Evolutionary conservation across 1,140 invertebrate species (phyloP).

Genomic region (Eupristina koningsbergeri): DNA sequence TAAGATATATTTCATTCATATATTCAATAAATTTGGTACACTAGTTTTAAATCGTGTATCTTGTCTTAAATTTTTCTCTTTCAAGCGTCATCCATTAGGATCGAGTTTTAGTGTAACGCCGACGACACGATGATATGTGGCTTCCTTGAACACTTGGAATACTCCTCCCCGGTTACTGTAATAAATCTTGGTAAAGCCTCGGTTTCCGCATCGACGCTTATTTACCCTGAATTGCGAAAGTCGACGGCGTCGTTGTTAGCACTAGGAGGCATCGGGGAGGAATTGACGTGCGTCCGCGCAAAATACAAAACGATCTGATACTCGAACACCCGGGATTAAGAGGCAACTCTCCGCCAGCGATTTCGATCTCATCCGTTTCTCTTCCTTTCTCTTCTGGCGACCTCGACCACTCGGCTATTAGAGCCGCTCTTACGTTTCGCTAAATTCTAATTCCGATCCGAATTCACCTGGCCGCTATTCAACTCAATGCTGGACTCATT

Average conservation of each 20-base stretch:
- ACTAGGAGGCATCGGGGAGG: too few relatives aligned
- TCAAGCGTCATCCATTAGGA: neutral
- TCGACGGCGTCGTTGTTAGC: too few relatives aligned
- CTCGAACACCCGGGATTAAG: too few relatives aligned
- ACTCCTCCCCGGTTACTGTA: neutral
- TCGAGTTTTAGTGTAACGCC: neutral
- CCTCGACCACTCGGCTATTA: neutral
- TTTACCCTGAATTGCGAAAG: neutral
- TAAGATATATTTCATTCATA: too few relatives aligned
- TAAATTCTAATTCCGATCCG: slow-evolving; percentile 38
- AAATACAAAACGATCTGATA: too few relatives aligned
- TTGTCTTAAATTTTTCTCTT: neutral
- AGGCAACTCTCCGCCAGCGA: too few relatives aligned
- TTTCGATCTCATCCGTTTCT: neutral
- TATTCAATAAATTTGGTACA: too few relatives aligned
- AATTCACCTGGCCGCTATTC: slow-evolving; percentile 20
- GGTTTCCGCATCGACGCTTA: slow-evolving; percentile 33
- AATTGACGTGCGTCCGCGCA: too few relatives aligned
- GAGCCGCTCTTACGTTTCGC: neutral
- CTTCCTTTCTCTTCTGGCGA: neutral
- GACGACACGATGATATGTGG: neutral
- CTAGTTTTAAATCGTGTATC: neutral
- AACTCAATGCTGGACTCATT: slow-evolving; percentile 36
- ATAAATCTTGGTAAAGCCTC: slow-evolving; percentile 36
- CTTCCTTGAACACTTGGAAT: neutral